Conservation (phyloP, 2,113 vertebrate species). For the Coreoperca whiteheadi region DNA sequence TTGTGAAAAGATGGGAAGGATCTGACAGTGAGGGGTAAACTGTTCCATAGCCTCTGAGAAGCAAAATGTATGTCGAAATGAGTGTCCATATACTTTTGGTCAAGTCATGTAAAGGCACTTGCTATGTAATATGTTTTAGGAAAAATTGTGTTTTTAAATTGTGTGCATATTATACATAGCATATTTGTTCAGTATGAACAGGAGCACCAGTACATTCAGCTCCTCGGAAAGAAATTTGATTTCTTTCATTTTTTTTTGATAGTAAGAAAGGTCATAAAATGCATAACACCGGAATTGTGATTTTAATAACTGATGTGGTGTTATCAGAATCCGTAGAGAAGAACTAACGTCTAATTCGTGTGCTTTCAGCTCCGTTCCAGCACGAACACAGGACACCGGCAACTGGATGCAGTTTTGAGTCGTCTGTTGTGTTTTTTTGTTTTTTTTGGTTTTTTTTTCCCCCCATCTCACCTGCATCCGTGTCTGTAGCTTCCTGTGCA, state of each 20-base stretch:
- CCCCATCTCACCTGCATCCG: slow-evolving; percentile 56
- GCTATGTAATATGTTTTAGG: neutral
- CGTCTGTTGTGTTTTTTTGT: neutral
- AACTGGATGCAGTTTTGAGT: slow-evolving; percentile 94
- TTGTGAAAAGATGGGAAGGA: neutral
- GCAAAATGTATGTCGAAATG: neutral
- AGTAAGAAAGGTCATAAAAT: neutral
- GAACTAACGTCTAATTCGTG: neutral
- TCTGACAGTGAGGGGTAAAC: neutral
- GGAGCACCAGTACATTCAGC: no score
- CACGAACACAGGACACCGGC: slow-evolving; percentile 80
- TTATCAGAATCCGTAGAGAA: neutral
- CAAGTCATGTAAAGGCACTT: neutral
- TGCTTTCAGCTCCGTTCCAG: slow-evolving; percentile 74
- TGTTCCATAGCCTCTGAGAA: neutral
- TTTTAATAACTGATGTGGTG: neutral
- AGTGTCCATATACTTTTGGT: neutral
- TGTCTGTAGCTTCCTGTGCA: slow-evolving; percentile 57
- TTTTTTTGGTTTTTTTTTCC: no score
- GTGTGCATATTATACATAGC: neutral
- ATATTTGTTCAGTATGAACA: no score
- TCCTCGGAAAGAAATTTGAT: neutral
- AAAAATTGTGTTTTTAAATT: no score
- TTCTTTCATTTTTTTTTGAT: no score
- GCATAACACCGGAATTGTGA: neutral